Percentiles rank a stretch among this genome's conserved stretches.
These are phyloP conservation scores for Sphyrna mokarran DNA, from an alignment of 2,113 vertebrate genomes.

Conservation along the genomic window DNA sequence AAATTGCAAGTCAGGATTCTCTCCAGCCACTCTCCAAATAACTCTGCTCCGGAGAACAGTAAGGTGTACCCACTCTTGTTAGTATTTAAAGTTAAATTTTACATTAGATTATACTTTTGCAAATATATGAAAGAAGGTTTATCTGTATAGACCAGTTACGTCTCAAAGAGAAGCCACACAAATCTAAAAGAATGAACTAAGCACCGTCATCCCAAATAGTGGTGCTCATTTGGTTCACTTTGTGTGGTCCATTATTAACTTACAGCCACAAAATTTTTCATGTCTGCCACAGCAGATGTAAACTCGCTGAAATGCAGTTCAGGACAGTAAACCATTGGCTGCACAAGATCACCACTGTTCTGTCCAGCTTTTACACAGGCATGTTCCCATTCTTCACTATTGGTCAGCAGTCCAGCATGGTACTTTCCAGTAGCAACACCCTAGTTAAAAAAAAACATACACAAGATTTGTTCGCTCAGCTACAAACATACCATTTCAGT, in stretches of 20 bases:
- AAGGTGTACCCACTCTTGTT: too few species aligned
- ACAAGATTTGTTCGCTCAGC: neutral
- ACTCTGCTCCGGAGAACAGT: too few species aligned
- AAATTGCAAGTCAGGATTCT: too few species aligned
- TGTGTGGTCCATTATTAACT: neutral
- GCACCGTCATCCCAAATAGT: neutral
- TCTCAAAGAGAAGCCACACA: neutral
- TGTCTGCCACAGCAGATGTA: conserved; percentile 41
- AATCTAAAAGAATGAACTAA: neutral
- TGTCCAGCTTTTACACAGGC: conserved; percentile 39
- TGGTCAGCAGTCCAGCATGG: conserved; percentile 39
- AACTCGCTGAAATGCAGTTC: conserved; percentile 41
- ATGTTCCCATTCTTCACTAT: conserved; percentile 39
- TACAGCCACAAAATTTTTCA: conserved; percentile 41
- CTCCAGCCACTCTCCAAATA: too few species aligned
- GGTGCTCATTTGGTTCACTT: neutral
- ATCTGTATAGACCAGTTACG: neutral
- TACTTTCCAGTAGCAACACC: conserved; percentile 39
- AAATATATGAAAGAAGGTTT: neutral
- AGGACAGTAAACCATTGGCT: conserved; percentile 38
- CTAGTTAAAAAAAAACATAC: neutral
- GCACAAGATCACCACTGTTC: conserved; percentile 40
- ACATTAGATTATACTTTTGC: neutral
- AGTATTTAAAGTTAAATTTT: neutral
- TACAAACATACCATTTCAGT: neutral